Evolutionary conservation across 2,797 vertebrate genomes (phyloP), one percentile per base, ranked within the genome.

Genomic region (Enteromius thamalakanensis): DNA sequence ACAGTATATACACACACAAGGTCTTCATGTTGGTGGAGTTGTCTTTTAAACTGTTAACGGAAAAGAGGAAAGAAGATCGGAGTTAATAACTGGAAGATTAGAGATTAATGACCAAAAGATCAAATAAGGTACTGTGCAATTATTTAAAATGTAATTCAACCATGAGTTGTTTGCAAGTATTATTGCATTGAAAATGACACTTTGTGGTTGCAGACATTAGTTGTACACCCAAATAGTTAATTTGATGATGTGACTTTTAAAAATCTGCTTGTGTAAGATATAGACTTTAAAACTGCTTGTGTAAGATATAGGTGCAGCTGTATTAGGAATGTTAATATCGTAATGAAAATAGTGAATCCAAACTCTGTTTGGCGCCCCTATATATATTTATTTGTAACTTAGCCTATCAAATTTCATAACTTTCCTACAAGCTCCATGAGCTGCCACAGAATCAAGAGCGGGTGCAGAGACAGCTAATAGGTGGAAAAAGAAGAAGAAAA

Each of bases 51-150:
- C 72, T 68, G 34, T 29, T 1, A 26, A 51, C 45, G 29, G 40
- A n/a, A 37, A 37, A 82, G 32, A 21, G 29, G 26, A 19, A 21
- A 47, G 40, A 47, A 60, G 51, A 29, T 34, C 3, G 14, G 62
- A 68, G 23, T 67, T 23, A 53, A 65, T 49, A 60, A n/a, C 55
- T 81, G 34, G 67, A 72, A 67, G 17, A 65, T 34, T 19, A 65
- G n/a, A 47, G 12, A 71, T 32, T 67, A 21, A 58, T 40, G 5
- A 69, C 37, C 53, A 49, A n/a, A 68, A 19, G 26, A 68, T 68
- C 49, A 82, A 53, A 76, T 32, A 76, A 82, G 81, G 81, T 82
- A 82, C 4, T 32, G 81, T 76, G 17, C 2, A 15, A 5, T 34
- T 32, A 32, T 64, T 64, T n/a, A 12, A 49, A 8, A 42, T 17